Base-by-base conservation (phyloP, 1,140 invertebrate species). In the Lepidurus packardi region DNA sequence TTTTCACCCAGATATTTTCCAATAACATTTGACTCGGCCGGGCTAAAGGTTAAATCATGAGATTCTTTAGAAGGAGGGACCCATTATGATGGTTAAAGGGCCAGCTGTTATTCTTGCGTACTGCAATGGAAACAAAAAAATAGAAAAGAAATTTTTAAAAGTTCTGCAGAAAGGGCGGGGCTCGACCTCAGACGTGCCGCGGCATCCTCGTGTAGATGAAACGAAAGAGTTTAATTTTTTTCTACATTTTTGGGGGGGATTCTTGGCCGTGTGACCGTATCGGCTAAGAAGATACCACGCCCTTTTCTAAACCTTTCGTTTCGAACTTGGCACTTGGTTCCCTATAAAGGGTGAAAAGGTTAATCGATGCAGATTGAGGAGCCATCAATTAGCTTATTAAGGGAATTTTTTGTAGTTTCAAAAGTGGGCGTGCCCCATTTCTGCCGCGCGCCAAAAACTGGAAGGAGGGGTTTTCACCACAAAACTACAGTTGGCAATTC, bases 291-390 rank as follows among this genome's bases (percentile, higher is more conserved):
- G 53, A 65, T 65, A 11, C 8, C 53, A 65, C 53, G 53, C 53
- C 53, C 53, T 16, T 13, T 65, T 65, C 21, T 65, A 13, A 16
- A 65, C 34, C 34, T 34, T 34, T 34, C 34, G 34, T 34, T 4
- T 34, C 4, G 21, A 65, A 13, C 21, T 16, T 65, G 21, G 53
- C 53, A 65, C 9, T 65, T 65, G 16, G 53, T 65, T 21, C 53
- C 13, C 53, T n/a, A 65, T 65, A 65, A 65, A 65, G 53, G 53
- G 53, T 65, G 53, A 65, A 21, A 65, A 47, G 53, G 53, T 65
- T 65, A 65, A 65, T 65, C 53, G 53, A 65, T n/a, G 53, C 8
- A 16, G 13, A 65, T n/a, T 16, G 53, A 9, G n/a, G 53, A 16
- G 45, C 45, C 45, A 47, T 47, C 45, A 10, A 65, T 65, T 4